Base-by-base conservation (phyloP, 2,113 vertebrate species). In the Eubucco bourcierii region DNA sequence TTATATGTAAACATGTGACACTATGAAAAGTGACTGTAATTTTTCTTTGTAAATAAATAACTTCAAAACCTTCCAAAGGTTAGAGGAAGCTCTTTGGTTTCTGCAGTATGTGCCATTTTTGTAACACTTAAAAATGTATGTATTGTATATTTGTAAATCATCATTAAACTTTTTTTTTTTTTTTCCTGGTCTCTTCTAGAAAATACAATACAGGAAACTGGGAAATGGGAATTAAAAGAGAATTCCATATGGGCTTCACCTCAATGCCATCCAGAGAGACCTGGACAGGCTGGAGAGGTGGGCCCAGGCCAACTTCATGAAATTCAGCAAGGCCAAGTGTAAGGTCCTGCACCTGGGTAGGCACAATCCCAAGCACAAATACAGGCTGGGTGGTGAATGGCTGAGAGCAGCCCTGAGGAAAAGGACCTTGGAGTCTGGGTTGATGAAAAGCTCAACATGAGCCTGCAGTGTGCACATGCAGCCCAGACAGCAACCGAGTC, bases 61-160 rank as follows among this genome's bases (percentile, higher is more conserved):
- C 50, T 90, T 55, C 33, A 53, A 80, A 90, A 44, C 39, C 37
- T 72, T 80, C 75, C 58, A 68, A 90, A 90, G 65, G 44, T 71
- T 72, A 75, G 68, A 65, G 73, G 44, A 84, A 75, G 76, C 50
- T 87, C 90, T 90, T 90, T 90, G 73, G 44, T 72, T 90, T 81
- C 60, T 88, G 19, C 37, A 64, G 28, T 23, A 55, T 77, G 21
- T 82, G 37, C 71, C 1, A 2, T 44, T 93, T 87, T 94, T 91
- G 50, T 95, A 93, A 90, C 19, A 85, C 60, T 31, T 85, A 41
- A 87, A 91, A 91, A 37, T 96, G 91, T 96, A 96, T 93, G 74
- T 96, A 90, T 44, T 96, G 96, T 96, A 96, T 95, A 95, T 95
- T 94, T 96, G 87, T 96, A 92, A 94, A 91, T 90, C 20, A 37